phyloP scores from a whole-genome alignment of 2,888 invertebrate species.

The Allacma fusca region DNA sequence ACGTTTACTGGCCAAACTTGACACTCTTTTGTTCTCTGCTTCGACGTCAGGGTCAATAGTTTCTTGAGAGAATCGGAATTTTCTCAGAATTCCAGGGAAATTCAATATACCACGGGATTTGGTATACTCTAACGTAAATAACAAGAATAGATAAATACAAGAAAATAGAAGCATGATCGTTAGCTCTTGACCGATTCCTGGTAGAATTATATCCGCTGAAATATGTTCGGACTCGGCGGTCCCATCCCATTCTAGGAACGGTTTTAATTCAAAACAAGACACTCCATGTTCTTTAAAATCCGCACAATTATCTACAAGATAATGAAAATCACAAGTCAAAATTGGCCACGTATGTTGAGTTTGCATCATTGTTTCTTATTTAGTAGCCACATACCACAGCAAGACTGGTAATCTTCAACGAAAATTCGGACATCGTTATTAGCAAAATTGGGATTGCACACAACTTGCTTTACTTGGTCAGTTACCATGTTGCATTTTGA shows the following conservation, averaged over 20 bases:
- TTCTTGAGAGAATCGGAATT: constrained; percentile 19
- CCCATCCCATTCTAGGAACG: constrained; percentile 28
- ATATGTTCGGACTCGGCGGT: constrained; percentile 29
- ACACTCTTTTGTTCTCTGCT: constrained; percentile 29
- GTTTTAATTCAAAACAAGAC: constrained; percentile 13
- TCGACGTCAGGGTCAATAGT: constrained; percentile 45
- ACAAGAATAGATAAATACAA: constrained; percentile 42
- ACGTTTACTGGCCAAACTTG: too few species aligned
- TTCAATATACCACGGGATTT: background rate
- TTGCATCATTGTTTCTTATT: too few species aligned
- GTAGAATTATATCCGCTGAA: constrained; percentile 23
- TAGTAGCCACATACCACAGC: constrained; percentile 42
- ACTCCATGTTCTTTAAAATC: background rate
- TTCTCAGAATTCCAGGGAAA: background rate
- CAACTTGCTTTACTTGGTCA: constrained; percentile 34
- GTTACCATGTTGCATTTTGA: constrained; percentile 49
- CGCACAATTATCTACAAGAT: constrained; percentile 21
- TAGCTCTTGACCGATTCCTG: constrained; percentile 53
- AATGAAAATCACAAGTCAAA: background rate
- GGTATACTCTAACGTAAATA: constrained; percentile 39
- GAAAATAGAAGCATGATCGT: constrained; percentile 46
- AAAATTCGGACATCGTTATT: background rate
- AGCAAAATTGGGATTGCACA: constrained; percentile 43
- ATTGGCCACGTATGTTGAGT: too few species aligned
- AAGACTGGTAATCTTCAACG: constrained; percentile 31